Evolutionary conservation across 2,797 vertebrate genomes (phyloP).

Genomic region (Periophthalmus magnuspinnatus): DNA sequence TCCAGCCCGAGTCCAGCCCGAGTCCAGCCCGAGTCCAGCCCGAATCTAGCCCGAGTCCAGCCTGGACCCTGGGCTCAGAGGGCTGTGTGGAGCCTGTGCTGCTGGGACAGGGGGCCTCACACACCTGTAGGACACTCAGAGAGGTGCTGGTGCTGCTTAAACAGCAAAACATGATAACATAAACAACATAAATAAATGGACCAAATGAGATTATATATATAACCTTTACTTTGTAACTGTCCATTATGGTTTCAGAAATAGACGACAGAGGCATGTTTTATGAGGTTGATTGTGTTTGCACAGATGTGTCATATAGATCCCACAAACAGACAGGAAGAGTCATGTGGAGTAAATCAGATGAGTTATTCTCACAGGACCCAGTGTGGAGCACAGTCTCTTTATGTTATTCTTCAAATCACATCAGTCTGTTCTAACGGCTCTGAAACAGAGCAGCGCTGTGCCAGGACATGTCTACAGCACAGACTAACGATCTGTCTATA

Average conservation of each 20-base stretch:
- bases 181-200: too few species aligned
- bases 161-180: slow-evolving; percentile 7
- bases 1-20: too few species aligned
- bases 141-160: too few species aligned
- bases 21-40: too few species aligned
- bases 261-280: background rate
- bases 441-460: slow-evolving; percentile 18
- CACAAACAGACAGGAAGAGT: slow-evolving; percentile 34
- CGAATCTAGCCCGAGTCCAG: too few species aligned
- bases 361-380: slow-evolving; percentile 31
- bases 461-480: slow-evolving; percentile 16
- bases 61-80: background rate
- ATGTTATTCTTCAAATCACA: slow-evolving; percentile 34
- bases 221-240: background rate
- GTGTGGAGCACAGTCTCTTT: slow-evolving; percentile 24
- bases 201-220: background rate
- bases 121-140: background rate
- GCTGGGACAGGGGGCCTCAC: background rate
- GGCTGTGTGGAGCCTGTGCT: background rate
- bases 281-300: slow-evolving; percentile 14
- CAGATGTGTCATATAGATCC: slow-evolving; percentile 27
- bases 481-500: slow-evolving; percentile 15
- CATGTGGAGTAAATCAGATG: slow-evolving; percentile 37
- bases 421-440: slow-evolving; percentile 35
- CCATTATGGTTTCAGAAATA: background rate